These are phyloP conservation scores for Lamellibrachia columna DNA, from an alignment of 2,888 invertebrate genomes.

Conservation along the genomic window DNA sequence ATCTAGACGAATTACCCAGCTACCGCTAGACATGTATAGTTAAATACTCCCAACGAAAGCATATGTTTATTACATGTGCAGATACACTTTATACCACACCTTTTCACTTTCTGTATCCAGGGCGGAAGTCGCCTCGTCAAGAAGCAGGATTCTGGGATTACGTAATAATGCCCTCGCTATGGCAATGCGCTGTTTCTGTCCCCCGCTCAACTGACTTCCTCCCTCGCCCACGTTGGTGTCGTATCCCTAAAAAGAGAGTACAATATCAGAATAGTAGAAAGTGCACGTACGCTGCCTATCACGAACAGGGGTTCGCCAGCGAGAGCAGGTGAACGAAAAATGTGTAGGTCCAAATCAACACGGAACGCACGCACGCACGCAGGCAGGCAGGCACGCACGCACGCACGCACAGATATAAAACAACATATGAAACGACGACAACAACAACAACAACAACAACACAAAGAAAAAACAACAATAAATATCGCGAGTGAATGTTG, in stretches of 20 bases:
- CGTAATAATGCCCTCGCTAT: constrained; percentile 82
- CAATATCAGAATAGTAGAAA: neutral
- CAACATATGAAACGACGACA: too few relatives aligned
- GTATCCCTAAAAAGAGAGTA: constrained; percentile 51
- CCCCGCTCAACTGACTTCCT: constrained; percentile 67
- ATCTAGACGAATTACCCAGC: too few relatives aligned
- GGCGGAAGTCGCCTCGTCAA: constrained; percentile 68
- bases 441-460: too few relatives aligned
- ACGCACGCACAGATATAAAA: too few relatives aligned
- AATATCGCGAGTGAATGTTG: too few relatives aligned
- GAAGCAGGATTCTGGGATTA: constrained; percentile 70
- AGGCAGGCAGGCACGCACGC: too few relatives aligned
- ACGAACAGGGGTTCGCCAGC: neutral
- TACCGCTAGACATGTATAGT: neutral
- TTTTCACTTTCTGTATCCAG: constrained; percentile 65
- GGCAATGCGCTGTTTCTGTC: constrained; percentile 70
- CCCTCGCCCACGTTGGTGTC: constrained; percentile 62
- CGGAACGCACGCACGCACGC: too few relatives aligned
- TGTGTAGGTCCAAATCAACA: too few relatives aligned
- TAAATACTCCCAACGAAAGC: neutral
- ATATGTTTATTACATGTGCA: too few relatives aligned
- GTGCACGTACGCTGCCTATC: neutral
- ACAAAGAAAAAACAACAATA: too few relatives aligned
- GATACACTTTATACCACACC: constrained; percentile 38
- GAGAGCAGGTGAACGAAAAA: too few relatives aligned